Conservation (phyloP, 1,140 invertebrate genomes). For the Euwallacea fornicatus region DNA sequence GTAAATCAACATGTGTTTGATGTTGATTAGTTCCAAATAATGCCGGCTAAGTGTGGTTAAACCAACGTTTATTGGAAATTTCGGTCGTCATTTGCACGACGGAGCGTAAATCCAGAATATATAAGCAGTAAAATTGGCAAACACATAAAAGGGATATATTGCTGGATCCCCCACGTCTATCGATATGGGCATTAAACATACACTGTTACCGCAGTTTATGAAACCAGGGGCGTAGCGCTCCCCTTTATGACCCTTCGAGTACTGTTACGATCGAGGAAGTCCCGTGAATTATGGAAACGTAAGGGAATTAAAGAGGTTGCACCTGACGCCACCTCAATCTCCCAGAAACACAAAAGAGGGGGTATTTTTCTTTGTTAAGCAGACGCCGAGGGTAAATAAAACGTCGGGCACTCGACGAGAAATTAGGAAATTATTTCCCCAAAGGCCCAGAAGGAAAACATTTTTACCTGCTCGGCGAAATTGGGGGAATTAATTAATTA, state of each 20-base stretch:
- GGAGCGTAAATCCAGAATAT: constrained; percentile 28
- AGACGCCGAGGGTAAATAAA: no score
- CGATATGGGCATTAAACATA: constrained; percentile 25
- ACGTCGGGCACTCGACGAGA: neutral
- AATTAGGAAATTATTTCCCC: constrained; percentile 14
- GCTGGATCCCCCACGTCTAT: constrained; percentile 18
- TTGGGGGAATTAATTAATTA: constrained; percentile 25
- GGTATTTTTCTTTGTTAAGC: constrained; percentile 1
- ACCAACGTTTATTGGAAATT: constrained; percentile 32
- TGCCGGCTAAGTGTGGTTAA: constrained; percentile 31
- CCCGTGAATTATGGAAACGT: no score
- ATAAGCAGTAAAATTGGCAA: constrained; percentile 34
- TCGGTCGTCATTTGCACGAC: constrained; percentile 30
- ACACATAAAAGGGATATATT: constrained; percentile 25
- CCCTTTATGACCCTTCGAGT: neutral
- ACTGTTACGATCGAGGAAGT: neutral
- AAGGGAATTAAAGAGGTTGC: neutral
- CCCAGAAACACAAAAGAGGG: neutral
- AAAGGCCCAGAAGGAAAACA: constrained; percentile 13
- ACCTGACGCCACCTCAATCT: neutral
- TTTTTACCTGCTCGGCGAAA: constrained; percentile 20
- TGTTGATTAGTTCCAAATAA: constrained; percentile 35
- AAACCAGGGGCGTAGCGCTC: constrained; percentile 9
- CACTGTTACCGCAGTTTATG: constrained; percentile 21
- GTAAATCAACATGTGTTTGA: constrained; percentile 31